phyloP scores from a whole-genome alignment of 92 coral and sea anemone species.

The Palythoa grandis region DNA sequence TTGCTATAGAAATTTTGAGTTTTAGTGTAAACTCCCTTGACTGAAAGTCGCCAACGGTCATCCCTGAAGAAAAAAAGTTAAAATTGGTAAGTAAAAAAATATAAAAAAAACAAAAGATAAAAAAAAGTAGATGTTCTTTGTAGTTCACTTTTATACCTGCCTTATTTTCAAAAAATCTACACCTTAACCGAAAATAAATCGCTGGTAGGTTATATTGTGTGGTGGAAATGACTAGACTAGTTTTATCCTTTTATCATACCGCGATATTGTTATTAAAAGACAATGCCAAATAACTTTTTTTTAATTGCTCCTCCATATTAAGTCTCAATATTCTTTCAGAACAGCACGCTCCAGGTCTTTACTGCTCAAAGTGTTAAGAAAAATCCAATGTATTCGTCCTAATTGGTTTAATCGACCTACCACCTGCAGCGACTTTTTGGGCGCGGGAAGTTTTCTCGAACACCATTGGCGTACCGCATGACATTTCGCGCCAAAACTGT shows the following conservation, averaged over 20 bases:
- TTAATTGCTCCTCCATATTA: neutral
- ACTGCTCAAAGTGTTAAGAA: neutral
- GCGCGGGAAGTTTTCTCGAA: conserved; percentile 25
- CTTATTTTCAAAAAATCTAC: conserved; percentile 6
- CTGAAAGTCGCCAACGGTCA: neutral
- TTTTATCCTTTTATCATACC: neutral
- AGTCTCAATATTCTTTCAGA: neutral
- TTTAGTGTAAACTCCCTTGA: neutral
- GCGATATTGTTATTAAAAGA: conserved; percentile 6
- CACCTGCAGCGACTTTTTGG: conserved; percentile 26
- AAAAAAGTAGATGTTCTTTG: neutral
- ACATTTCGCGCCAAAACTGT: conserved; percentile 30
- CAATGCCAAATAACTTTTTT: neutral
- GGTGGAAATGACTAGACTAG: neutral
- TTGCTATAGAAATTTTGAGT: conserved; percentile 5
- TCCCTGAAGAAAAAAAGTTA: neutral
- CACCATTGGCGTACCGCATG: conserved; percentile 10
- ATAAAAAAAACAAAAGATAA: neutral
- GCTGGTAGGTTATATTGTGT: neutral
- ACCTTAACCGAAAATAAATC: conserved; percentile 25
- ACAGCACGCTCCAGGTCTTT: neutral
- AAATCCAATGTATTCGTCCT: neutral
- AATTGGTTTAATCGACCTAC: neutral
- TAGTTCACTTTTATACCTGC: conserved; percentile 4
- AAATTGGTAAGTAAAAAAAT: no score